Evolutionary conservation across 2,113 vertebrate genomes (phyloP).

Genomic region (Myxocyprinus asiaticus): DNA sequence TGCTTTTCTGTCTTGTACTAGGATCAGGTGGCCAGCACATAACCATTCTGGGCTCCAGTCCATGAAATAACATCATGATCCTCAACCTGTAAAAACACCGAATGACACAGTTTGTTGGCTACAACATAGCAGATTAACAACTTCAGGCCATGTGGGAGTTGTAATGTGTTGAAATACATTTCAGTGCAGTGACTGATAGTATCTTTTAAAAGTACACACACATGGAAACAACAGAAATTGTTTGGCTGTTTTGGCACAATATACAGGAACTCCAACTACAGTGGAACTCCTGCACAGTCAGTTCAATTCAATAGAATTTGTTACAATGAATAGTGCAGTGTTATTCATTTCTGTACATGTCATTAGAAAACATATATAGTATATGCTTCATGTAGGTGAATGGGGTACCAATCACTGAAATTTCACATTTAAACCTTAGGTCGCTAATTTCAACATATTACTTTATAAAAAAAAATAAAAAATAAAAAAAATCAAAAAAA

Average conservation of each 20-base stretch:
- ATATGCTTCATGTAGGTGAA: background rate
- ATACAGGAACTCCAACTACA: background rate
- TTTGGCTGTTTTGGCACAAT: background rate
- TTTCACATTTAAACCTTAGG: background rate
- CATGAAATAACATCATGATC: constrained; percentile 55
- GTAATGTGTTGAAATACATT: constrained; percentile 27
- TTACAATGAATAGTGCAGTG: background rate
- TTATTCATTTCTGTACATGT: background rate
- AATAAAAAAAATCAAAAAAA: background rate
- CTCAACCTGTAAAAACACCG: constrained; percentile 47
- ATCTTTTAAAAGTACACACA: constrained; percentile 16
- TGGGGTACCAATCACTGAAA: background rate
- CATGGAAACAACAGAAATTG: constrained; percentile 16
- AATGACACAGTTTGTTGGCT: constrained; percentile 39
- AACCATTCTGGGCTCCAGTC: constrained; percentile 51
- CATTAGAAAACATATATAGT: background rate
- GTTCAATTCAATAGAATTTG: background rate
- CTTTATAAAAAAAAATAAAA: background rate
- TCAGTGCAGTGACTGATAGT: background rate
- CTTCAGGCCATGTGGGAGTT: constrained; percentile 43
- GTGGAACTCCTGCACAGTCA: background rate
- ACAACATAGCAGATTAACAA: constrained; percentile 30
- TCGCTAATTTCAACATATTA: background rate
- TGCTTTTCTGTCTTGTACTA: constrained; percentile 28
- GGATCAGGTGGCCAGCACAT: constrained; percentile 53